A percentile compares a stretch with the other conserved stretches of the same genome.
These are phyloP conservation scores for Eurystomus gularis DNA, from an alignment of 2,113 vertebrate species.

Conservation along the genomic window DNA sequence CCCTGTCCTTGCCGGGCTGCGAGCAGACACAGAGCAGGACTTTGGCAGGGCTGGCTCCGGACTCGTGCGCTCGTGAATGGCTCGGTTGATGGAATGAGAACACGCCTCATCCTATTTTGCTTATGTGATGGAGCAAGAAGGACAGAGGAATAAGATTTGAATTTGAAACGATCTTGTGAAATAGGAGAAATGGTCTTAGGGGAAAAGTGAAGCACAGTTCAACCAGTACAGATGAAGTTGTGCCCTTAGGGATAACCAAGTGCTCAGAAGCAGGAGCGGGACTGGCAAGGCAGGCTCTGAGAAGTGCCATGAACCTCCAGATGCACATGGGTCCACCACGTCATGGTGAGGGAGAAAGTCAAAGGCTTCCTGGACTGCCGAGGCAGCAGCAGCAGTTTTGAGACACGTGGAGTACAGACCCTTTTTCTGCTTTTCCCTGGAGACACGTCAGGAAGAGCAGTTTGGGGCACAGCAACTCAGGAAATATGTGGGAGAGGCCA, in stretches of 20 bases:
- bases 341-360: not conserved
- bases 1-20: not conserved
- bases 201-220: not conserved
- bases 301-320: not conserved
- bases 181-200: not conserved
- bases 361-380: fast-evolving
- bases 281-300: not conserved
- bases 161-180: not conserved
- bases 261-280: not conserved
- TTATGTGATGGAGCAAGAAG: not conserved
- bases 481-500: fast-evolving
- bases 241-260: not conserved
- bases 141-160: not conserved
- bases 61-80: not conserved
- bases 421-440: not conserved
- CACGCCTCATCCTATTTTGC: not conserved
- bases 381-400: too few relatives aligned
- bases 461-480: not conserved
- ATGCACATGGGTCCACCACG: fast-evolving
- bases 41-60: not conserved
- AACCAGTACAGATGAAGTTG: not conserved
- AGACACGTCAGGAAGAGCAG: not conserved
- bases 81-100: not conserved
- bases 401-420: fast-evolving
- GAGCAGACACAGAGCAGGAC: fast-evolving